A percentile compares a stretch with the other conserved stretches of the same genome.
phyloP scores from a whole-genome alignment of 2,797 vertebrate species.

The Columba guinea region DNA sequence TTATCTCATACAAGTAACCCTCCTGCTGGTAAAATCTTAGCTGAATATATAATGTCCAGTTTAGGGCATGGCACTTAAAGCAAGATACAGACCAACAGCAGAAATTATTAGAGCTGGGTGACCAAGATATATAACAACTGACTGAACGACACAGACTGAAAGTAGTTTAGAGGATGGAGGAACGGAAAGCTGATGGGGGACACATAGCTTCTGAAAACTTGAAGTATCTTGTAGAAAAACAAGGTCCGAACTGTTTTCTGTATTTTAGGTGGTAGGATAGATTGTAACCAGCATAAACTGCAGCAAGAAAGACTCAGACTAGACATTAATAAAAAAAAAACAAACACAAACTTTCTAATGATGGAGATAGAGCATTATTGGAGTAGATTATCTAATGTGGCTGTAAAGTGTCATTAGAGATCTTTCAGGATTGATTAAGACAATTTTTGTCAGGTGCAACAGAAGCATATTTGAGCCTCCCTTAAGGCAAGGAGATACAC shows the following conservation, averaged over 20 bases:
- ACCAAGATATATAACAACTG: rapidly evolving
- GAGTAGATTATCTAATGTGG: not conserved
- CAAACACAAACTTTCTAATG: not conserved
- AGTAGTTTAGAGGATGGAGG: not conserved
- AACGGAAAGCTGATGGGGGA: not conserved
- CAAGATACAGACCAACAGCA: not conserved
- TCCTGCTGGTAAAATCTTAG: not conserved
- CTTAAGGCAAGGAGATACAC: not conserved
- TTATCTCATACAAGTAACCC: not conserved
- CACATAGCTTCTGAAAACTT: not conserved
- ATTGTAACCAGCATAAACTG: not conserved
- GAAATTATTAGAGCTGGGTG: not conserved
- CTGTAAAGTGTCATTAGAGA: not conserved
- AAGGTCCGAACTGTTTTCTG: not conserved
- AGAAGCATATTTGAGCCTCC: not conserved
- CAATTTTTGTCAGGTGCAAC: not conserved
- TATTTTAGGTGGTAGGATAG: not conserved
- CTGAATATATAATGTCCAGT: rapidly evolving
- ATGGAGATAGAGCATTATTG: not conserved
- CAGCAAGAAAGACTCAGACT: not conserved
- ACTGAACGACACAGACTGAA: not conserved
- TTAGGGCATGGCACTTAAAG: not conserved
- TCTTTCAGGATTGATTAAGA: not conserved
- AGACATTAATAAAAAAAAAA: not conserved
- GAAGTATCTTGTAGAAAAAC: not conserved